Conservation (phyloP, 2,888 invertebrate genomes). For the Syritta pipiens region DNA sequence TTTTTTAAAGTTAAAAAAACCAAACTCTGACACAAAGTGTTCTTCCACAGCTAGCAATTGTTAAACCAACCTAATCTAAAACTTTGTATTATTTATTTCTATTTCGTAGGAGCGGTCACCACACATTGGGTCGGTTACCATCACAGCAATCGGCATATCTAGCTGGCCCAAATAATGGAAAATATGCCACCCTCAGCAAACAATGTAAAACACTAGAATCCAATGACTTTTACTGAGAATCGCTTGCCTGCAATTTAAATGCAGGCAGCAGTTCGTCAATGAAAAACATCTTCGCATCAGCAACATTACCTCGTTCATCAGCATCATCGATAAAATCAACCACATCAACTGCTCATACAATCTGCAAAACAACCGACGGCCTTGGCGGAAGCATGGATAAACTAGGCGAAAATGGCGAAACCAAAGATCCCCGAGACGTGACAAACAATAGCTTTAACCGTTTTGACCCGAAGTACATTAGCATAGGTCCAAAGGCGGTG, state of each 20-base stretch:
- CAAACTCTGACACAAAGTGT: too few species aligned
- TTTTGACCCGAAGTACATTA: constrained; percentile 79
- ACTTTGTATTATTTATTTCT: background rate
- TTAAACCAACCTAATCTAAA: background rate
- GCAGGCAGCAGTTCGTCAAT: constrained; percentile 78
- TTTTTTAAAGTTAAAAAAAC: too few species aligned
- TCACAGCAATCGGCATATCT: constrained; percentile 80
- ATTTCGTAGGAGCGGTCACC: constrained; percentile 79
- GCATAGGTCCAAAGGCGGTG: constrained; percentile 79
- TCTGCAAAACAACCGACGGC: constrained; percentile 76
- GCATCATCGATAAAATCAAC: constrained; percentile 77
- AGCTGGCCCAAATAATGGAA: constrained; percentile 86
- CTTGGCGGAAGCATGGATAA: constrained; percentile 70
- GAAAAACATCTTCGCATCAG: constrained; percentile 77
- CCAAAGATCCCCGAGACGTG: constrained; percentile 79
- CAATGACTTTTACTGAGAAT: constrained; percentile 96
- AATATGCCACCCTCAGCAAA: constrained; percentile 96
- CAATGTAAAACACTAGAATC: constrained; percentile 97
- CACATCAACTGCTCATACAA: constrained; percentile 76
- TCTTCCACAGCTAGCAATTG: too few species aligned
- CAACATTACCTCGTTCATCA: constrained; percentile 78
- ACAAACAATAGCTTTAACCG: constrained; percentile 79
- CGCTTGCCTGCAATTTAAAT: constrained; percentile 81
- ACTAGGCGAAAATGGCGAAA: constrained; percentile 71
- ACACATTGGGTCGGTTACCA: constrained; percentile 84